These are phyloP conservation scores for rabbit (Oryctolagus cuniculus) DNA, from an alignment of 2,113 vertebrate genomes.

Conservation along the genomic window DNA sequence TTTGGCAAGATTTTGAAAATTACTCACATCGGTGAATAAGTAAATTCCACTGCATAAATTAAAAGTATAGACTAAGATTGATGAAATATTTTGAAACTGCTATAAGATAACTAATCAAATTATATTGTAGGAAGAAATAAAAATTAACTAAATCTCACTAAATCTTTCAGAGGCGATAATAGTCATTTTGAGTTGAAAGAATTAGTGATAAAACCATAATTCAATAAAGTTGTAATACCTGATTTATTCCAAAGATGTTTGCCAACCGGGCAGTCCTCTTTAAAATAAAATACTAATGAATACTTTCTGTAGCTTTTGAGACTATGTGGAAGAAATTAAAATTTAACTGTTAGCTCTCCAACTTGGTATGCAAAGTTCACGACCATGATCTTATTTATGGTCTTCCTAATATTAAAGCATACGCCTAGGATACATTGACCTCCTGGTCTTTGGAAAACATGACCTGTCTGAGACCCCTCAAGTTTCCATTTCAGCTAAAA, in stretches of 20 bases:
- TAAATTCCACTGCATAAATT: constrained; percentile 79
- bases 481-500: not conserved
- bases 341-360: constrained; percentile 1
- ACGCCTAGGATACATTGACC: not conserved
- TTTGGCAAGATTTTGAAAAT: constrained; percentile 84
- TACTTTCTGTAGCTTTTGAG: not conserved
- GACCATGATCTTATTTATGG: not conserved
- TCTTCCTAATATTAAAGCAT: not conserved
- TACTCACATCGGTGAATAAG: constrained; percentile 81
- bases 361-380: constrained; percentile 25
- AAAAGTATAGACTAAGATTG: constrained; percentile 77
- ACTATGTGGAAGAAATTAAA: not conserved
- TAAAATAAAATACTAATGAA: constrained; percentile 6
- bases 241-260: constrained; percentile 32
- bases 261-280: not conserved
- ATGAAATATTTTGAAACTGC: constrained; percentile 67
- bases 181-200: constrained; percentile 1
- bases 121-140: not conserved
- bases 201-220: constrained; percentile 39
- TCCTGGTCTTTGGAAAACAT: constrained; percentile 44
- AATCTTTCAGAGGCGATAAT: not conserved
- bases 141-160: constrained; percentile 51
- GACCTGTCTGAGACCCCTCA: not conserved
- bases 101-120: constrained; percentile 40
- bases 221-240: not conserved